phyloP scores from a whole-genome alignment of 2,797 vertebrate species.

The Setipinna tenuifilis region DNA sequence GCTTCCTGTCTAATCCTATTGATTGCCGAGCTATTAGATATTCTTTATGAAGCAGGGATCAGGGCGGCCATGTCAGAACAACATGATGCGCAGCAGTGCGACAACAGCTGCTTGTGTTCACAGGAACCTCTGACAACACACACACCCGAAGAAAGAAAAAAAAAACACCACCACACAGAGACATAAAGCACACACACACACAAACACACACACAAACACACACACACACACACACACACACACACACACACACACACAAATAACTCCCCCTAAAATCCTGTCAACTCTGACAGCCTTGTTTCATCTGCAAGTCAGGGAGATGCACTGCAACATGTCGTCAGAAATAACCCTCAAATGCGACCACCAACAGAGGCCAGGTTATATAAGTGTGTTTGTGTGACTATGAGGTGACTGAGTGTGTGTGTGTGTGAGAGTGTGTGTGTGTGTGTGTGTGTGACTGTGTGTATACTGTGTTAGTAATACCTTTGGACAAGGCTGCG shows the following conservation, averaged over 20 bases:
- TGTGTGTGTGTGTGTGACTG: slow-evolving; percentile 22
- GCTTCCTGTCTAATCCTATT: slow-evolving; percentile 13
- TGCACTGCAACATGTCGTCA: slow-evolving; percentile 28
- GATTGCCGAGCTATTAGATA: background rate
- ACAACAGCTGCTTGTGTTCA: background rate
- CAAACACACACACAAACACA: too few relatives aligned
- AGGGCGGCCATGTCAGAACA: background rate
- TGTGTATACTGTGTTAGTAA: slow-evolving; percentile 12
- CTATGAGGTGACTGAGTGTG: background rate
- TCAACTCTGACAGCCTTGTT: background rate
- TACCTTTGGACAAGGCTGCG: slow-evolving; percentile 40
- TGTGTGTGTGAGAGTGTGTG: background rate
- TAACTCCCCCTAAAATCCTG: background rate
- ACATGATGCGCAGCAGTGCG: background rate
- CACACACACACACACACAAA: background rate
- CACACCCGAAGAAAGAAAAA: background rate
- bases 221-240: background rate
- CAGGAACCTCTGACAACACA: background rate
- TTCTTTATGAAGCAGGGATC: background rate
- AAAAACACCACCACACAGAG: background rate
- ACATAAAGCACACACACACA: background rate
- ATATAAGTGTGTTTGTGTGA: slow-evolving; percentile 33
- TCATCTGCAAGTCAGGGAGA: background rate
- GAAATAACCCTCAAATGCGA: slow-evolving; percentile 49
- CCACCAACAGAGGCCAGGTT: slow-evolving; percentile 38